phyloP scores from a whole-genome alignment of 2,797 vertebrate genomes.

The Otus scops region DNA sequence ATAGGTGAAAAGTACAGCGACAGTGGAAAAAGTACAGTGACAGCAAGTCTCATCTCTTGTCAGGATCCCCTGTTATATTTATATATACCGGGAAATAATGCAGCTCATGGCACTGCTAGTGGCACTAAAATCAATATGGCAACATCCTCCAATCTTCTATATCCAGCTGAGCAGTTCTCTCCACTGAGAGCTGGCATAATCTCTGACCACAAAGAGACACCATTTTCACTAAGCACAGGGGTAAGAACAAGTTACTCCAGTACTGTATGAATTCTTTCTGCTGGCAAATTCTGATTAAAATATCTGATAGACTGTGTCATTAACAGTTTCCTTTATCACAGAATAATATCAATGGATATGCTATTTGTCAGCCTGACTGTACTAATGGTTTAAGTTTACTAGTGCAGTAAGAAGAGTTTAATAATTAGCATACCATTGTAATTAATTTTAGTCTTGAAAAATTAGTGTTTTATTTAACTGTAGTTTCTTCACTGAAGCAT shows the following conservation, averaged over 20 bases:
- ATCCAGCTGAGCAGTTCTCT: not conserved
- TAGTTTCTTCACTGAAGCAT: not conserved
- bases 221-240: not conserved
- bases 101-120: not conserved
- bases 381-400: not conserved
- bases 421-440: not conserved
- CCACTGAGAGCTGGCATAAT: not conserved
- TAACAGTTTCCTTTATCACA: not conserved
- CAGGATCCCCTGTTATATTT: not conserved
- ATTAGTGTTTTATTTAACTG: not conserved
- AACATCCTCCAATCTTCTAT: not conserved
- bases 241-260: not conserved
- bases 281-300: not conserved
- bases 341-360: not conserved
- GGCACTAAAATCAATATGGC: not conserved
- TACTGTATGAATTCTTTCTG: not conserved
- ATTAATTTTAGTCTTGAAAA: not conserved
- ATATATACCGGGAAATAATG: not conserved
- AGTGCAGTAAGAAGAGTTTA: not conserved
- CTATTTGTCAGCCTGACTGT: not conserved
- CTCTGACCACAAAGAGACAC: not conserved
- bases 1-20: rapidly evolving
- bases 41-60: not conserved
- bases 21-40: rapidly evolving
- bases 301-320: not conserved